Evolutionary conservation across 30 jellyfish, hydroid and myxozoan species (phyloP).

Genomic region (Pelagia noctiluca): DNA sequence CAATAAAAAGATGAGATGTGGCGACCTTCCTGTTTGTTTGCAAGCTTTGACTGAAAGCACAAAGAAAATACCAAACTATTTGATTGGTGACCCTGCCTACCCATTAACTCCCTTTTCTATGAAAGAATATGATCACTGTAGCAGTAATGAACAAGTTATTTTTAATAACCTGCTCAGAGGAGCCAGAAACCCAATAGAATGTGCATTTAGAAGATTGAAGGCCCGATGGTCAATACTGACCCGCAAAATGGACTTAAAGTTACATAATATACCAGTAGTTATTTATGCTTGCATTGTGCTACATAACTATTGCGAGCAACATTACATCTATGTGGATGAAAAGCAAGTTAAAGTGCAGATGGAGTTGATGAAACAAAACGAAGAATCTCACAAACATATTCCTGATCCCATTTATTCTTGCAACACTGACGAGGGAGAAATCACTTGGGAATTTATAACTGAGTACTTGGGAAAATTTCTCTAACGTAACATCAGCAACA

Average conservation of each 20-base stretch:
- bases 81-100: too few species aligned
- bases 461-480: too few species aligned
- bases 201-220: conserved; percentile 71
- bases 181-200: conserved; percentile 63
- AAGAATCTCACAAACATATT: conserved; percentile 3
- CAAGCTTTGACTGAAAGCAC: neutral
- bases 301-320: conserved; percentile 53
- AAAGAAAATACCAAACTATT: conserved; percentile 33
- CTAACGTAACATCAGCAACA: too few species aligned
- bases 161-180: conserved; percentile 46
- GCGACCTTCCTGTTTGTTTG: conserved; percentile 6
- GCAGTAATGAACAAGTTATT: conserved; percentile 45
- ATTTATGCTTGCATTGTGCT: conserved; percentile 65
- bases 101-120: too few species aligned
- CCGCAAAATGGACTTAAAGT: conserved; percentile 37
- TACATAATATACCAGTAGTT: conserved; percentile 39
- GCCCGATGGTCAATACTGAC: conserved; percentile 63
- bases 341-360: conserved; percentile 21
- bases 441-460: too few species aligned
- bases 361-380: conserved; percentile 3
- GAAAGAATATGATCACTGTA: conserved; percentile 30
- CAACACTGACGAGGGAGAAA: conserved; percentile 21
- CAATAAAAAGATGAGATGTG: conserved; percentile 26
- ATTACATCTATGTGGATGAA: conserved; percentile 24
- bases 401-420: conserved; percentile 1